phyloP scores from a whole-genome alignment of 1,140 invertebrate species.

The Protaetia brevitarsis region DNA sequence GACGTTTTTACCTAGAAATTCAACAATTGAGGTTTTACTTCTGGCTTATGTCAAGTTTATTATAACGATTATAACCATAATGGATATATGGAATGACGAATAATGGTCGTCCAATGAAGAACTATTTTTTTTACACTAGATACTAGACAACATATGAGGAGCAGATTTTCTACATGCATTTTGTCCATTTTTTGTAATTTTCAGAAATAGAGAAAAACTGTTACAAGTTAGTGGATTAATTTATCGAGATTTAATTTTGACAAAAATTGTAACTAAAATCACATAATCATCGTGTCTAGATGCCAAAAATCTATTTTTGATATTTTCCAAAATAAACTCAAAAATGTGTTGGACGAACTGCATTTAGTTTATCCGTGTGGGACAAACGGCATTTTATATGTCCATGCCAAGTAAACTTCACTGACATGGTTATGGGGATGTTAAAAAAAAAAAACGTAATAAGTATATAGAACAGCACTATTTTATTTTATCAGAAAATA shows the following conservation, averaged over 20 bases:
- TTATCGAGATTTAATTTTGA: neutral
- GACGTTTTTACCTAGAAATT: too few species aligned
- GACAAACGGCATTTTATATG: neutral
- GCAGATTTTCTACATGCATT: slow-evolving; percentile 18
- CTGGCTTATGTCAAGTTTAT: too few species aligned
- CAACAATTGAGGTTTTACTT: too few species aligned
- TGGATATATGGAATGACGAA: too few species aligned
- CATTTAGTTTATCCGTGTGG: neutral
- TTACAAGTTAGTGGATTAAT: neutral
- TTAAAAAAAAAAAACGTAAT: neutral
- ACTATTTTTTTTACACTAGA: too few species aligned
- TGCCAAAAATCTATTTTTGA: neutral
- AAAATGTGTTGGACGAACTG: neutral
- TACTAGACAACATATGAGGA: too few species aligned
- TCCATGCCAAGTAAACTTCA: neutral
- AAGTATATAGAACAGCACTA: neutral
- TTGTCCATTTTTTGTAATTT: slow-evolving; percentile 16
- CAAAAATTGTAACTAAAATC: neutral
- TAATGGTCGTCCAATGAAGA: too few species aligned
- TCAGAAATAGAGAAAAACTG: neutral
- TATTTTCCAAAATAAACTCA: slow-evolving; percentile 1
- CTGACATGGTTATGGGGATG: too few species aligned
- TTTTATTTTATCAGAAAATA: neutral
- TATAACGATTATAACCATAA: too few species aligned
- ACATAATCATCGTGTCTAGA: neutral